These are phyloP conservation scores for Siniperca scherzeri DNA, from an alignment of 2,797 vertebrate genomes.

Conservation along the genomic window DNA sequence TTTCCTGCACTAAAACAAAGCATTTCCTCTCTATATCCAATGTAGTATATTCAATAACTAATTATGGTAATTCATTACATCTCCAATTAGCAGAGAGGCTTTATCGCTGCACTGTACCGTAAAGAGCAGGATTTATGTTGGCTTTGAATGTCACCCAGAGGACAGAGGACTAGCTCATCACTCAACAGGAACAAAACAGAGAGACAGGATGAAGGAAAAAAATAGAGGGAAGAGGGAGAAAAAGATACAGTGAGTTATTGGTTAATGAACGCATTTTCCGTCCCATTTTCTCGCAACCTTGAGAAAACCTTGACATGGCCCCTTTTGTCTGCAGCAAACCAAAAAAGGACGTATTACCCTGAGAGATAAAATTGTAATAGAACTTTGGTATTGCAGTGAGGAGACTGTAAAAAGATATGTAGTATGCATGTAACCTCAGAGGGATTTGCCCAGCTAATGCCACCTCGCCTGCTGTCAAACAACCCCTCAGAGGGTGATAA, in stretches of 20 bases:
- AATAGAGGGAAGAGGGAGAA: conserved; percentile 74
- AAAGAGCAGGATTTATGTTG: conserved; percentile 98
- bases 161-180: conserved; percentile 95
- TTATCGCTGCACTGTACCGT: conserved; percentile 97
- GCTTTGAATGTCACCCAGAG: conserved; percentile 99
- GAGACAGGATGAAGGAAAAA: conserved; percentile 73
- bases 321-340: conserved; percentile 27
- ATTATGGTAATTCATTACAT: conserved; percentile 99
- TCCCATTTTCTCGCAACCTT: conserved; percentile 79
- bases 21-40: conserved; percentile 90
- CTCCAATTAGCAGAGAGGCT: conserved; percentile 99
- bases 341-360: conserved; percentile 8
- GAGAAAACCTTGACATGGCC: conserved; percentile 62
- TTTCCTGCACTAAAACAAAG: conserved; percentile 88
- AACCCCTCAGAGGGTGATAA: conserved; percentile 94
- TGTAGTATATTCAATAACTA: conserved; percentile 99
- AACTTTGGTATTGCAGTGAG: conserved; percentile 37
- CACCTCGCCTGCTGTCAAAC: conserved; percentile 88
- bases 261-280: conserved; percentile 74
- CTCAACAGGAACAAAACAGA: conserved; percentile 93
- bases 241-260: conserved; percentile 76
- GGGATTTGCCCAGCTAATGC: conserved; percentile 58
- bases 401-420: conserved; percentile 61
- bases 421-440: conserved; percentile 69
- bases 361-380: conserved; percentile 17